These are phyloP conservation scores for Harpagus bidentatus DNA, from an alignment of 2,113 vertebrate genomes.

Conservation along the genomic window DNA sequence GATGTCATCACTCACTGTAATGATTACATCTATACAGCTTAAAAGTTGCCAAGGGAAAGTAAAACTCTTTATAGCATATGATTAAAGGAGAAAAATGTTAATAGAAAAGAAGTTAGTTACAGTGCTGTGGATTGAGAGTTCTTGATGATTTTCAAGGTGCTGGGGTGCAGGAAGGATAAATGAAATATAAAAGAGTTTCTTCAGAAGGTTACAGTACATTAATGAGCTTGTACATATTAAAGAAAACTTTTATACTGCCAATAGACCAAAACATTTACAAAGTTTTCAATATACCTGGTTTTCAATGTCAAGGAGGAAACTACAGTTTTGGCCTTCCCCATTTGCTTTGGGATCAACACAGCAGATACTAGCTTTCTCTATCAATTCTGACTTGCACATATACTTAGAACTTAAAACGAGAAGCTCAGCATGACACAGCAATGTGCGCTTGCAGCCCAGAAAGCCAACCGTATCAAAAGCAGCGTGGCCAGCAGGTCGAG, in stretches of 20 bases:
- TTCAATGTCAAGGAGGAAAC: not conserved
- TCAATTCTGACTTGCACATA: not conserved
- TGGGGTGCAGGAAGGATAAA: not conserved
- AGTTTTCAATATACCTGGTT: not conserved
- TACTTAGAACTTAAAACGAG: not conserved
- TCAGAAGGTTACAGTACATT: not conserved
- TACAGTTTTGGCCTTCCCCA: not conserved
- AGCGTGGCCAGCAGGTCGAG: no score
- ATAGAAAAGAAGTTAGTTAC: conserved; percentile 7
- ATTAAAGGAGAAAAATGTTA: conserved; percentile 58
- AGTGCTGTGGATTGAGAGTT: not conserved
- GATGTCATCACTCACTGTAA: conserved; percentile 70
- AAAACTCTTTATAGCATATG: conserved; percentile 54
- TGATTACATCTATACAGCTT: conserved; percentile 58
- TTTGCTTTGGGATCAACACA: not conserved
- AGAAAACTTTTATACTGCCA: not conserved
- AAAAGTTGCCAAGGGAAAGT: conserved; percentile 65
- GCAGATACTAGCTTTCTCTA: not conserved
- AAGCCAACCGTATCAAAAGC: no score
- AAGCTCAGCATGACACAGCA: no score
- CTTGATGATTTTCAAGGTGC: conserved; percentile 15
- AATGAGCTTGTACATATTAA: not conserved
- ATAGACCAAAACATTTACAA: not conserved
- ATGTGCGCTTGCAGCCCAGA: no score
- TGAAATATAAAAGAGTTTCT: not conserved